Evolutionary conservation across 2,888 invertebrate species (phyloP), one percentile per base, ranked within the genome.

Genomic region (Pyrrhosoma nymphula): DNA sequence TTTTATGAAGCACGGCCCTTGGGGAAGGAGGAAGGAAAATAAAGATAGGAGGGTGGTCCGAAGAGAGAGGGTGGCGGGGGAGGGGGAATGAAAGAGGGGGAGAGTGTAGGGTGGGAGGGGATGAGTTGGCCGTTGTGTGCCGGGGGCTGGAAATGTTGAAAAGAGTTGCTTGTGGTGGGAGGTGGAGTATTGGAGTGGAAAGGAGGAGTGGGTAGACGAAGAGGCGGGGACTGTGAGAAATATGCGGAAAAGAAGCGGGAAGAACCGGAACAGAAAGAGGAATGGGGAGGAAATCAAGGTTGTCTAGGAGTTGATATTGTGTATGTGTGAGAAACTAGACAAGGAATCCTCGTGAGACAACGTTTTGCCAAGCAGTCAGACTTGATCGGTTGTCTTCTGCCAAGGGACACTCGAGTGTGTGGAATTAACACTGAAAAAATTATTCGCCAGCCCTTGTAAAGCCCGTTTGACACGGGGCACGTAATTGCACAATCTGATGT

Each of bases 11-110:
- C 82, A 82, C 82, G 35, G 35, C 82, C 82, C 35, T 82, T 35
- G 93, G 69, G 30, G 63, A 20, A 2, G 91, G 60, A 89, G 23
- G 35, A 91, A 56, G 39, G 82, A 35, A 82, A 82, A 82, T 82
- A 82, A 82, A 82, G 82, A 82, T 82, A 14, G 30, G 91, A 60
- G 56, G 60, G 91, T 63, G 60, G 91, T 63, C 91, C 91, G 30
- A 60, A n/a, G 56, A 56, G 88, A 47, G 26, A 88, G 88, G 23
- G 69, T 26, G n/a, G 26, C 3, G 2, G 88, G 47, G 4, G 47
- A 8, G 60, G 60, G 10, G 20, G n/a, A n/a, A 10, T n/a, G n/a
- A 60, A 60, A 12, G 60, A 12, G 55, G 20, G 26, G 55, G 26
- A 20, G 75, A 30, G 30, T 0, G 30, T n/a, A 75, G 75, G 30